Evolutionary conservation across 2,888 invertebrate species (phyloP), one percentile per base, ranked within the genome.

Genomic region (Pantelozetes paolii): DNA sequence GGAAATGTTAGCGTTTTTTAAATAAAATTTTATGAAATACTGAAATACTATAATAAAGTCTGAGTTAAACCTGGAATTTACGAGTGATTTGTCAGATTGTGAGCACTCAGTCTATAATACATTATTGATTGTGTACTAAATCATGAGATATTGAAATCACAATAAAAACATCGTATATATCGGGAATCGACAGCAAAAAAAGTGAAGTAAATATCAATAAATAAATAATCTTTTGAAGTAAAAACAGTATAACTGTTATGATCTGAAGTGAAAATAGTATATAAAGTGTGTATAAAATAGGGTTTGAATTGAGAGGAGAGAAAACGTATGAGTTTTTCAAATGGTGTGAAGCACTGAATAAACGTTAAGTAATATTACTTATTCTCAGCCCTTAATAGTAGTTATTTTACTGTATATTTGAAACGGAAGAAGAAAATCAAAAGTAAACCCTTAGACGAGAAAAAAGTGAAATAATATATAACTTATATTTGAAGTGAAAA

Each of bases 281-380:
- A 45, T 45, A 45, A n/a, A n/a, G n/a, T n/a, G n/a, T n/a, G n/a
- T n/a, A n/a, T n/a, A n/a, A n/a, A n/a, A 45, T 13, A 13, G 45
- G n/a, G n/a, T 45, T n/a, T 45, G 8, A 45, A 45, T 13, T 45
- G 45, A 45, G n/a, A n/a, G n/a, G n/a, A n/a, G n/a, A n/a, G n/a
- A n/a, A 50, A 50, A 20, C n/a, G 50, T 50, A 50, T 50, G n/a
- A 50, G n/a, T n/a, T 50, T n/a, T 50, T 50, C 20, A 50, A 50
- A 50, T 50, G 2, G n/a, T 20, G 50, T 50, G 50, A 50, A 50
- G 20, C 45, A 45, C 20, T 50, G 20, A 50, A 50, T 20, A 6
- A 50, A 50, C 36, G 20, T 50, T 50, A 50, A 50, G 20, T 50
- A 50, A 50, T 20, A 36, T 36, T 20, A 20, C 50, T 50, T 50